Conservation (phyloP, 2,797 vertebrate species). For the Peromyscus nudipes region DNA sequence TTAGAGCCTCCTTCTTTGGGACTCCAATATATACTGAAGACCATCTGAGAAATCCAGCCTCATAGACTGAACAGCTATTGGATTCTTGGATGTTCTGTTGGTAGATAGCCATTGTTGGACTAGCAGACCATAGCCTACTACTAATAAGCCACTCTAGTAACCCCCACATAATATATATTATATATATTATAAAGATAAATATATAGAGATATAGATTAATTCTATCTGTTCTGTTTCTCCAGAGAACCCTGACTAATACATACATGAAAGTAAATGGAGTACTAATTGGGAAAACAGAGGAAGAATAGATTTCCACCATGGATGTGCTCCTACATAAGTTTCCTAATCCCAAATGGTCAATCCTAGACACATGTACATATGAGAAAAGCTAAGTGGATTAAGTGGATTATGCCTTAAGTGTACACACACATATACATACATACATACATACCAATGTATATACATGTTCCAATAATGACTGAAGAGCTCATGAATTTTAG, state of each 20-base stretch:
- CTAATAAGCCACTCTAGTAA: background rate
- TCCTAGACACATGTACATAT: background rate
- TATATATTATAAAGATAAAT: background rate
- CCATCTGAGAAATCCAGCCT: background rate
- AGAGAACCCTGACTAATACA: background rate
- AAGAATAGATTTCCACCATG: background rate
- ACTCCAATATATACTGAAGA: background rate
- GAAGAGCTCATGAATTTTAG: background rate
- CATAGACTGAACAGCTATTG: background rate
- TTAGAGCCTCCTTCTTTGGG: background rate
- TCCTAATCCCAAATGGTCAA: background rate
- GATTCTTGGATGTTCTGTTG: background rate
- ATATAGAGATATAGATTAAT: background rate
- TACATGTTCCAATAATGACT: background rate
- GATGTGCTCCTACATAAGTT: background rate
- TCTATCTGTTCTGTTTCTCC: background rate
- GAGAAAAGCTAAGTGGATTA: background rate
- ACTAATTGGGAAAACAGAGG: background rate
- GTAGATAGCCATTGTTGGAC: background rate
- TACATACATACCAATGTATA: background rate
- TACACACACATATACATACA: background rate
- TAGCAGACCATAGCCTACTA: background rate
- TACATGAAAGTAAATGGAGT: background rate
- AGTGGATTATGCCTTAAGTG: background rate
- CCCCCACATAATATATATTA: background rate